phyloP scores from a whole-genome alignment of 2,113 vertebrate genomes.

The Pantherophis guttatus region DNA sequence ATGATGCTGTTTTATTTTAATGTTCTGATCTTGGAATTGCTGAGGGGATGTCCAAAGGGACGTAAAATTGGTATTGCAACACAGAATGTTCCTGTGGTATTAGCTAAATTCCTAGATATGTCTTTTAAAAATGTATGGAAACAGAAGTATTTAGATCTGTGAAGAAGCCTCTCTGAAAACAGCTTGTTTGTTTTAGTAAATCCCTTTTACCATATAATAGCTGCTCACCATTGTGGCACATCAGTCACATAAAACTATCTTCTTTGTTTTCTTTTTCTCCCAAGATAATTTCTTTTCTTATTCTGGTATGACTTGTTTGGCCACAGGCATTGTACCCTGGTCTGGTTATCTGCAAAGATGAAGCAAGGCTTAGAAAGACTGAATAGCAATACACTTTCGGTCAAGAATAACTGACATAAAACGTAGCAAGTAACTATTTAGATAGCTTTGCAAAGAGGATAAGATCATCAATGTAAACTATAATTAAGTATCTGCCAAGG shows the following conservation, averaged over 20 bases:
- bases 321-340: background rate
- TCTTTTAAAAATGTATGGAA: background rate
- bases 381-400: background rate
- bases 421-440: background rate
- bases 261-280: background rate
- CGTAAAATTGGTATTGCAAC: background rate
- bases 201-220: background rate
- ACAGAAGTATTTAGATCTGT: background rate
- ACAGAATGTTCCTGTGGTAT: background rate
- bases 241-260: background rate
- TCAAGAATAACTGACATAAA: background rate
- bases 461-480: background rate
- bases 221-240: background rate
- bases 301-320: background rate
- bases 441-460: background rate
- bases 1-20: background rate
- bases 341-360: background rate
- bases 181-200: background rate
- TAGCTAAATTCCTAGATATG: background rate
- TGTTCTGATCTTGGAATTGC: background rate
- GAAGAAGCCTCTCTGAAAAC: background rate
- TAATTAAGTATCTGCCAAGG: background rate
- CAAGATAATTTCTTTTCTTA: background rate
- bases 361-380: background rate
- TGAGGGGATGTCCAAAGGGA: background rate